These are phyloP conservation scores for Ectemnius continuus DNA, from an alignment of 2,888 invertebrate genomes.

Conservation along the genomic window DNA sequence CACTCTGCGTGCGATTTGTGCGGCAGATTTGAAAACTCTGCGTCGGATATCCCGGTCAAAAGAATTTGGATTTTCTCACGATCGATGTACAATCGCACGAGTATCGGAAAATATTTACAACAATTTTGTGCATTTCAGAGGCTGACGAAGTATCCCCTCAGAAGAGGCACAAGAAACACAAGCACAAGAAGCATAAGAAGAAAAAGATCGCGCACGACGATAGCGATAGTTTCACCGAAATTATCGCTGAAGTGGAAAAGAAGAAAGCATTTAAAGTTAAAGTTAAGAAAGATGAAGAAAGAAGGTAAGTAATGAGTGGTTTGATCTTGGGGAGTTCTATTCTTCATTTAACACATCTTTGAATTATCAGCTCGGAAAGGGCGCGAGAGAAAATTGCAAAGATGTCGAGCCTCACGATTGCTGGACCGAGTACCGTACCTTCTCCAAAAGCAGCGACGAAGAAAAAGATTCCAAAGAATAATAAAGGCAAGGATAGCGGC, in stretches of 20 bases:
- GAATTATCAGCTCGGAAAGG: conserved; percentile 58
- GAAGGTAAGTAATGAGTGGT: conserved; percentile 42
- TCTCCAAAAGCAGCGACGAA: conserved; percentile 79
- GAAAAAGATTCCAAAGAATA: conserved; percentile 80
- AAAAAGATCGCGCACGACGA: conserved; percentile 80
- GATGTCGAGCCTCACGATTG: conserved; percentile 51
- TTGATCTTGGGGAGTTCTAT: neutral
- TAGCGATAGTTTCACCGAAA: conserved; percentile 80
- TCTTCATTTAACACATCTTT: neutral
- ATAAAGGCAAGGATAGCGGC: conserved; percentile 87
- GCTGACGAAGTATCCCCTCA: conserved; percentile 74
- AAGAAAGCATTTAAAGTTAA: conserved; percentile 80
- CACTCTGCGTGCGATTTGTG: conserved; percentile 8
- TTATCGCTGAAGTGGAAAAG: conserved; percentile 77
- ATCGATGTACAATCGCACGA: neutral
- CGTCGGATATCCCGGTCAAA: neutral
- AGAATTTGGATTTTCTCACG: neutral
- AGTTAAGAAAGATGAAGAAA: conserved; percentile 79
- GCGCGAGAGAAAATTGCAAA: conserved; percentile 63
- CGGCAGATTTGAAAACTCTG: conserved; percentile 21
- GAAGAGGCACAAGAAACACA: conserved; percentile 84
- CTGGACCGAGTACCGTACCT: conserved; percentile 63
- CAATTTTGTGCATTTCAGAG: conserved; percentile 33
- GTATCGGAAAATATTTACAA: neutral
- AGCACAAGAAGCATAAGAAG: conserved; percentile 82